Evolutionary conservation across 2,113 vertebrate species (phyloP).

Genomic region (Rhinichthys klamathensis): DNA sequence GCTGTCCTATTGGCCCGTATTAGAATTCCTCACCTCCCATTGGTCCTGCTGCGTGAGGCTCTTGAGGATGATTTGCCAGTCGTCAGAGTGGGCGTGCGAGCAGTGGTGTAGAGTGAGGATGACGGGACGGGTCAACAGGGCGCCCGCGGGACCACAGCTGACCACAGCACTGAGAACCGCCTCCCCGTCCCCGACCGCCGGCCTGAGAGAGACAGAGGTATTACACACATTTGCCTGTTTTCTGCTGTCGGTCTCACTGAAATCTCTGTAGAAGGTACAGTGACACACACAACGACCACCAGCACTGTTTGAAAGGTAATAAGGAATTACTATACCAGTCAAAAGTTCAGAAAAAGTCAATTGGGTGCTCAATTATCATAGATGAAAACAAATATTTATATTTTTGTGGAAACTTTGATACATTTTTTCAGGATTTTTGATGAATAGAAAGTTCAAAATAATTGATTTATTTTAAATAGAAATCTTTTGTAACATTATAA

Average conservation of each 20-base stretch:
- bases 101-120: conserved; percentile 96
- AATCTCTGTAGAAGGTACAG: neutral
- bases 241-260: neutral
- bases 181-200: conserved; percentile 87
- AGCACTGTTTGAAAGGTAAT: neutral
- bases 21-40: conserved; percentile 88
- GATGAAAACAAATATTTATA: too few relatives aligned
- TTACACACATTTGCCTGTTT: neutral
- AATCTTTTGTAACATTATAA: too few relatives aligned
- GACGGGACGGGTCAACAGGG: conserved; percentile 88
- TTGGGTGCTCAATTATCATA: too few relatives aligned
- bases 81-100: conserved; percentile 85
- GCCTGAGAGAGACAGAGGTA: conserved; percentile 73
- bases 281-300: neutral
- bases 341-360: too few relatives aligned
- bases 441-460: too few relatives aligned
- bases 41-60: conserved; percentile 85
- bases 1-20: neutral
- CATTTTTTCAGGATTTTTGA: too few relatives aligned
- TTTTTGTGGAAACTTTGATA: too few relatives aligned
- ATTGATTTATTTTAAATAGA: too few relatives aligned
- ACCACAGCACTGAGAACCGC: conserved; percentile 92
- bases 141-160: conserved; percentile 91
- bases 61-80: conserved; percentile 96
- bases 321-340: too few relatives aligned